A percentile compares a stretch with the other conserved stretches of the same genome.
Evolutionary conservation across 2,113 vertebrate genomes (phyloP).

Genomic region (Crocuta crocuta): DNA sequence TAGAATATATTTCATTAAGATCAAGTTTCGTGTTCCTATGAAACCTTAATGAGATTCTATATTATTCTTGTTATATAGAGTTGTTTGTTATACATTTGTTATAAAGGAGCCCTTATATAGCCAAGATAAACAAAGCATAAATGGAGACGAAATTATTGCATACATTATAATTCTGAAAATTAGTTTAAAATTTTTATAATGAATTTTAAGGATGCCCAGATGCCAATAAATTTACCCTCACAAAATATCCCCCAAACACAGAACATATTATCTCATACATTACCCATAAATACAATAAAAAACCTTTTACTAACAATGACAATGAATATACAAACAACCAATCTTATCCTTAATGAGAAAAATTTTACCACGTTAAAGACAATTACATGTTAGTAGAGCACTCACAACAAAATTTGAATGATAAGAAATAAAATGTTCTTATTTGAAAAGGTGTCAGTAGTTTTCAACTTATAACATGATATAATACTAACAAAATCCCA

Average conservation of each 20-base stretch:
- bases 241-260: not conserved
- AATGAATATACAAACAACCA: constrained; percentile 1
- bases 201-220: not conserved
- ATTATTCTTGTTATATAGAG: not conserved
- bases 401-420: not conserved
- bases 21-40: not conserved
- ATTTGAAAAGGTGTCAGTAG: constrained; percentile 21
- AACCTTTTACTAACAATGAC: not conserved
- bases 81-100: not conserved
- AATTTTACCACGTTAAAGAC: not conserved
- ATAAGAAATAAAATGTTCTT: not conserved
- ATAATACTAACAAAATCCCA: constrained; percentile 28
- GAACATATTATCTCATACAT: not conserved
- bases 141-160: constrained; percentile 13
- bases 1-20: constrained; percentile 16
- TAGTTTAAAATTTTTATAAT: constrained; percentile 30
- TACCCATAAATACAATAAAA: not conserved
- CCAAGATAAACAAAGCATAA: not conserved
- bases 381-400: not conserved
- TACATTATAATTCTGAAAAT: not conserved
- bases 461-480: not conserved
- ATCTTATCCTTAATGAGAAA: constrained; percentile 11
- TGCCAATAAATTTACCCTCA: not conserved
- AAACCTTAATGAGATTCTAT: not conserved
- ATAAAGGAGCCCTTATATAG: not conserved